These are phyloP conservation scores for Epistrophe grossulariae DNA, from an alignment of 2,888 invertebrate genomes.

Conservation along the genomic window DNA sequence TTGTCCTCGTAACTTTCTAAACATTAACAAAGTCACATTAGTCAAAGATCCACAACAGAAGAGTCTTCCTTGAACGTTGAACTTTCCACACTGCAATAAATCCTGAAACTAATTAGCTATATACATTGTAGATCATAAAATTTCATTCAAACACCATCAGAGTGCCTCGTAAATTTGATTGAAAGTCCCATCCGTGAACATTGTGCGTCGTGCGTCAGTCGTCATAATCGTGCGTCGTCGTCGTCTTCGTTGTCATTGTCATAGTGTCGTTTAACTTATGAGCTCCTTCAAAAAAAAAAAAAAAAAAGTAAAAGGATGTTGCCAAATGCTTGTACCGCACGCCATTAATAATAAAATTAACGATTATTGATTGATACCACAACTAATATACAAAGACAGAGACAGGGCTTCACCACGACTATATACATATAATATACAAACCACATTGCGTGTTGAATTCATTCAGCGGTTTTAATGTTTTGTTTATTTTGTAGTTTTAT, in stretches of 20 bases:
- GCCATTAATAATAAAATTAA: conserved; percentile 64
- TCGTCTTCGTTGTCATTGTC: background rate
- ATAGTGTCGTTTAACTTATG: conserved; percentile 29
- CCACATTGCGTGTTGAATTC: conserved; percentile 60
- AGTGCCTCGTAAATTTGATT: conserved; percentile 48
- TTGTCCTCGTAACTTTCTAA: background rate
- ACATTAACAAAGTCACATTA: background rate
- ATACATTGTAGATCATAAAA: conserved; percentile 37
- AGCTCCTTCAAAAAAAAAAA: background rate
- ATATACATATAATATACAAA: too few relatives aligned
- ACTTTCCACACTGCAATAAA: conserved; percentile 57
- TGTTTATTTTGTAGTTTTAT: conserved; percentile 28
- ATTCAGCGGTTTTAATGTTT: conserved; percentile 24
- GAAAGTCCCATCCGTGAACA: background rate
- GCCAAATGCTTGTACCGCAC: conserved; percentile 46
- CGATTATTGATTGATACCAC: conserved; percentile 65
- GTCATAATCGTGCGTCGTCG: background rate
- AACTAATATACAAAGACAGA: background rate
- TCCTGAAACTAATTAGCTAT: conserved; percentile 53
- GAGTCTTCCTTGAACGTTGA: background rate
- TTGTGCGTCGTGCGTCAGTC: background rate
- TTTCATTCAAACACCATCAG: conserved; percentile 40
- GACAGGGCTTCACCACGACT: conserved; percentile 18
- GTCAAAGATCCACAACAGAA: conserved; percentile 32
- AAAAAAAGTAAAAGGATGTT: conserved; percentile 6